Base-by-base conservation (phyloP, 2,797 vertebrate genomes). In the Sebastes itinus region DNA sequence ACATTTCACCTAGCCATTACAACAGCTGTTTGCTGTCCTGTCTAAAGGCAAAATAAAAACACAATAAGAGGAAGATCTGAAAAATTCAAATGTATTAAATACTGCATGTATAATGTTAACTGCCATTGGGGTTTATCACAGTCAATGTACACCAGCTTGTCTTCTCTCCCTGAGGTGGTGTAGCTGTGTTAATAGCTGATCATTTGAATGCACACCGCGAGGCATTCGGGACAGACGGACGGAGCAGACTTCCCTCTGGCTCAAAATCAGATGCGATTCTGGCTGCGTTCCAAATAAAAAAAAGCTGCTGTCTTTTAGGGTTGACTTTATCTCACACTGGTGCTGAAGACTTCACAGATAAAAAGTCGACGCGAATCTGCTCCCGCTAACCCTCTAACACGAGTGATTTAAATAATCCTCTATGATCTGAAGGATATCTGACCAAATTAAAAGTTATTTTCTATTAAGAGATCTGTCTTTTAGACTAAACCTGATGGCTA, bases 131-230 rank as follows among this genome's bases (percentile, higher is more conserved):
- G 33, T 67, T 80, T 68, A 49, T 79, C 61, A 42, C 22, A 67
- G 56, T 78, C 33, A 4, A 11, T 75, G 72, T 20, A 69, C 67
- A 16, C 25, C 81, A 80, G 87, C 84, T 4, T 68, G 77, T 60
- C 55, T 38, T 20, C 78, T 71, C 52, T 64, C 61, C 83, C 49
- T 2, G 46, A 81, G 84, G 89, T 12, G 5, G 18, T 78, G 80
- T 67, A 18, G 77, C 69, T 23, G 54, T 76, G 56, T 80, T 88
- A 86, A 90, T 84, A 63, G 38, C 32, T 78, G 78, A 77, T 91
- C 86, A 91, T 93, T 89, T 91, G 72, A 91, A 93, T 92, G 85
- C 88, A 80, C 67, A 58, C 74, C 9, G 77, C 42, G 23, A 75
- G 81, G 59, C 82, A 71, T 78, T 42, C 20, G 30, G 81, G 72